Conservation (phyloP, 1,140 invertebrate species). For the Bombus fervidus region DNA sequence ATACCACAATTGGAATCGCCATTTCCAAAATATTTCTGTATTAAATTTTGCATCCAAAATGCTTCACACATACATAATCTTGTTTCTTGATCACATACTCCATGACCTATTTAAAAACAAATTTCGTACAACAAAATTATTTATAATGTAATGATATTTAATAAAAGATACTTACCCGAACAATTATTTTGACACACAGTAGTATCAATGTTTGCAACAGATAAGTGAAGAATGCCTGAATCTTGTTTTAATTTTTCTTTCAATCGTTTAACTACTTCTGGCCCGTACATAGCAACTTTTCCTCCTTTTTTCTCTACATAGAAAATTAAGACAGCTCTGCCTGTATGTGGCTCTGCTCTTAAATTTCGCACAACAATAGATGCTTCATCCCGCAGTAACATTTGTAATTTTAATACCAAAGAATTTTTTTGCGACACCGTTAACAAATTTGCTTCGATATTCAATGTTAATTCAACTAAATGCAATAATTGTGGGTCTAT, state of each 20-base stretch:
- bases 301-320: constrained; percentile 84
- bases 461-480: constrained; percentile 91
- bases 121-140: constrained; percentile 9
- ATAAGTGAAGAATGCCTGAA: constrained; percentile 88
- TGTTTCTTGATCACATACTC: constrained; percentile 92
- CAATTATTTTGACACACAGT: constrained; percentile 95
- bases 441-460: constrained; percentile 88
- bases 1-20: constrained; percentile 90
- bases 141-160: neutral
- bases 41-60: constrained; percentile 96
- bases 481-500: constrained; percentile 88
- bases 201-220: constrained; percentile 90
- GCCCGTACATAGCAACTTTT: constrained; percentile 81
- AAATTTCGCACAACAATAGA: constrained; percentile 86
- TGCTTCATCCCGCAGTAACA: constrained; percentile 88
- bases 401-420: constrained; percentile 88
- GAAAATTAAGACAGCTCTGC: constrained; percentile 85
- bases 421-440: constrained; percentile 89
- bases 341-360: constrained; percentile 84
- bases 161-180: constrained; percentile 84
- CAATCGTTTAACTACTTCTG: constrained; percentile 85
- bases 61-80: constrained; percentile 95
- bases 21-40: constrained; percentile 85
- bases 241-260: constrained; percentile 87
- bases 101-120: constrained; percentile 86